Evolutionary conservation across 2,888 invertebrate species (phyloP), one percentile per base, ranked within the genome.

Genomic region (Thera britannica): DNA sequence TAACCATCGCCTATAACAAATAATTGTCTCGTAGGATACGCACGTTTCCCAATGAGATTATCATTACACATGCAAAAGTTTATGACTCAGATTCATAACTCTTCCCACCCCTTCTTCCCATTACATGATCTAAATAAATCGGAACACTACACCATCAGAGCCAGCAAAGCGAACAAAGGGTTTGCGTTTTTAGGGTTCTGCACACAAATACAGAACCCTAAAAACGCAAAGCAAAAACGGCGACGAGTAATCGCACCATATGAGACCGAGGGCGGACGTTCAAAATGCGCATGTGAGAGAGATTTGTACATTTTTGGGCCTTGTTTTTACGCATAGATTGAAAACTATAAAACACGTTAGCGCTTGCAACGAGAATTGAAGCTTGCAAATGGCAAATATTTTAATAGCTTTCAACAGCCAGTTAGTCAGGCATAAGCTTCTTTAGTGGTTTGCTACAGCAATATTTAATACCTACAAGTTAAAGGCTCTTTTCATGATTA

Each of bases 231-330:
- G 54, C 69, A 77, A 77, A 77, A 66, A 38, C 35, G 48, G 54
- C 66, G 57, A 67, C 70, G 74, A 72, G 74, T 75, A 74, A 62
- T 70, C 74, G 63, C 67, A 72, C 76, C 80, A 79, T 77, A 80
- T 81, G 81, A 74, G 77, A 65, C 76, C 74, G 68, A 75, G 65
- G 75, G 62, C 48, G 58, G 58, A 58, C 58, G 74, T 74, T 72
- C 75, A 70, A 78, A 76, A 73, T 75, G 72, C 76, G 70, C 67
- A 70, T 73, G 72, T 63, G 68, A 52, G 59, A 67, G 72, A 44
- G 41, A 41, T 57, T 75, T 75, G 75, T 74, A 65, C 65, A 70
- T 61, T 73, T 77, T 75, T 75, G 48, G 9, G 41, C 44, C 12
- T 8, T 46, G 52, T 57, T 67, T 57, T 23, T 44, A 35, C 41